Evolutionary conservation across 2,888 invertebrate genomes (phyloP).

Genomic region (Folsomia manolachei): DNA sequence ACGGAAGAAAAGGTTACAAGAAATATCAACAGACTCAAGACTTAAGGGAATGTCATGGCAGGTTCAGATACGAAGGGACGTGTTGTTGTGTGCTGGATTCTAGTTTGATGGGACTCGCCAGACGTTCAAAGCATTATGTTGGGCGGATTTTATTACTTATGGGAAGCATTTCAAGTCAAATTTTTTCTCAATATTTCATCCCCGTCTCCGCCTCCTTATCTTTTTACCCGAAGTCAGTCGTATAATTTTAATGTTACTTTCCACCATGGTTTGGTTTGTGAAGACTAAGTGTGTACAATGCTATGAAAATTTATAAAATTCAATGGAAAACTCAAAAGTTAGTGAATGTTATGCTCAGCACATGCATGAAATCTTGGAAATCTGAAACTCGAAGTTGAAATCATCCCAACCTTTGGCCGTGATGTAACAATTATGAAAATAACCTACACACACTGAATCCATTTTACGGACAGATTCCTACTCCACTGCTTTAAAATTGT

Average conservation of each 20-base stretch:
- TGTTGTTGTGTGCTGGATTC: background rate
- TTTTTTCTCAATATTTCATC: slow-evolving; percentile 44
- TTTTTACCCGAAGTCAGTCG: slow-evolving; percentile 10
- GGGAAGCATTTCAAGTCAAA: slow-evolving; percentile 42
- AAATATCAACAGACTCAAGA: background rate
- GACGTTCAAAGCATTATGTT: background rate
- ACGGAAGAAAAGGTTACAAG: background rate
- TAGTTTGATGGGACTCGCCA: no score
- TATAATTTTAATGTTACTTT: background rate
- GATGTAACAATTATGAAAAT: background rate
- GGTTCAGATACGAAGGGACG: background rate
- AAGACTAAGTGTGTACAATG: background rate
- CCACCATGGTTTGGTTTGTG: background rate
- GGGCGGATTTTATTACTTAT: slow-evolving; percentile 32
- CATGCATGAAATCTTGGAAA: background rate
- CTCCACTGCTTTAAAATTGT: background rate
- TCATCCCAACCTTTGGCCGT: background rate
- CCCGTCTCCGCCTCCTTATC: slow-evolving; percentile 20
- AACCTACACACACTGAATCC: background rate
- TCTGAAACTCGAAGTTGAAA: background rate
- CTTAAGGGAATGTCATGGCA: background rate
- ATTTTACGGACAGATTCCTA: no score
- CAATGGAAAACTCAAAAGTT: background rate
- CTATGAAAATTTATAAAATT: no score
- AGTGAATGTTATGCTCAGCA: background rate